These are phyloP conservation scores for Fregetta grallaria DNA, from an alignment of 2,113 vertebrate genomes.

Conservation along the genomic window DNA sequence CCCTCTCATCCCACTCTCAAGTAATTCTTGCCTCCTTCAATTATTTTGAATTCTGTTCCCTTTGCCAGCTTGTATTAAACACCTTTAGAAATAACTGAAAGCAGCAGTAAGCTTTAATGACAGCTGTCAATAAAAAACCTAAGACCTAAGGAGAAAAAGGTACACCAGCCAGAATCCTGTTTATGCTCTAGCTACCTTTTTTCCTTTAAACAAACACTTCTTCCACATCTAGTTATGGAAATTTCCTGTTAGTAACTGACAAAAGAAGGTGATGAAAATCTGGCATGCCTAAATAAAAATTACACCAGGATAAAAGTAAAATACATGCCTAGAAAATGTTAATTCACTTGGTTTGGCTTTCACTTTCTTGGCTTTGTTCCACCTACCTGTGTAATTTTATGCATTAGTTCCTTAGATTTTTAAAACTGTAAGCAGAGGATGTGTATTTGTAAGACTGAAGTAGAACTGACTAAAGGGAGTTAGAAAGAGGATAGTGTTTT, in stretches of 20 bases:
- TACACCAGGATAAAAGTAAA: background rate
- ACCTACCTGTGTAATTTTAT: background rate
- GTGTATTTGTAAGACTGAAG: background rate
- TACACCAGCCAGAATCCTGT: background rate
- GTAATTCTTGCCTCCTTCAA: background rate
- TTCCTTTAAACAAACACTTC: background rate
- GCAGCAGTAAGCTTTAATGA: background rate
- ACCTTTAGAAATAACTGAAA: background rate
- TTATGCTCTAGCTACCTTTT: background rate
- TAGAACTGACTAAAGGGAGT: background rate
- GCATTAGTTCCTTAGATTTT: background rate
- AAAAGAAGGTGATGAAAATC: background rate
- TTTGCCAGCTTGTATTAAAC: background rate
- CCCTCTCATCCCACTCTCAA: background rate
- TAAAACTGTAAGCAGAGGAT: background rate
- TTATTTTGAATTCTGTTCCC: background rate
- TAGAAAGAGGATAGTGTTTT: background rate
- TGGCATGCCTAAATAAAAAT: background rate
- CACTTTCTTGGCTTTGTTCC: background rate
- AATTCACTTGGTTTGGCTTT: background rate
- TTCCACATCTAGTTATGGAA: background rate
- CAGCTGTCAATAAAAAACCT: background rate
- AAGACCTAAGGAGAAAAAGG: rapidly evolving
- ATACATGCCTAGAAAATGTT: background rate
- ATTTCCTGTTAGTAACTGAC: background rate